Evolutionary conservation across 2,113 vertebrate species (phyloP).

Genomic region (Hemicordylus capensis): DNA sequence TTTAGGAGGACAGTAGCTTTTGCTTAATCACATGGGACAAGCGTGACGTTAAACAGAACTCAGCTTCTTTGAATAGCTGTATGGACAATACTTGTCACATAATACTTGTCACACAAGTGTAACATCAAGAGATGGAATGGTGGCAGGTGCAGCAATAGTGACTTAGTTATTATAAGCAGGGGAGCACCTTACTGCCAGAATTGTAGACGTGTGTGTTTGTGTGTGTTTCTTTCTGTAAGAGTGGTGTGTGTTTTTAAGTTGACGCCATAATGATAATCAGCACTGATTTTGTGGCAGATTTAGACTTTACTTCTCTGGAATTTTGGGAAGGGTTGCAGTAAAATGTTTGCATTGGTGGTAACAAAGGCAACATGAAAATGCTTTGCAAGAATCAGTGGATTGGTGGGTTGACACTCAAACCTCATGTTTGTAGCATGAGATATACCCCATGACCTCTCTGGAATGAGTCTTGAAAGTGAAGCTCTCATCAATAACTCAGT

Average conservation of each 20-base stretch:
- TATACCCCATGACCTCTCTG: background rate
- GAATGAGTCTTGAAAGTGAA: background rate
- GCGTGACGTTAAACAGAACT: background rate
- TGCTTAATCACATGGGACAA: background rate
- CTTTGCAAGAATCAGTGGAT: too few species aligned
- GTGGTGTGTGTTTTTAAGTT: background rate
- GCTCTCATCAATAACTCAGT: background rate
- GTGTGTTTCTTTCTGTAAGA: background rate
- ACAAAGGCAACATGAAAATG: background rate
- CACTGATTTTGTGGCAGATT: background rate
- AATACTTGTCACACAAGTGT: background rate
- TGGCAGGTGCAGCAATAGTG: background rate
- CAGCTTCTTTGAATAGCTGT: background rate
- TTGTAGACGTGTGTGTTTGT: background rate
- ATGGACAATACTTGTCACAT: background rate
- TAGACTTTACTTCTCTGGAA: background rate
- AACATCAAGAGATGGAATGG: background rate
- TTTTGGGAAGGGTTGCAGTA: background rate
- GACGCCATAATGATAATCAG: background rate
- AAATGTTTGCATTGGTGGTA: background rate
- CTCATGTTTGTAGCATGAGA: background rate
- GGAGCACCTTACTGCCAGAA: background rate
- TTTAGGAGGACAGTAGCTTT: background rate
- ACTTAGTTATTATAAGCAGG: background rate
- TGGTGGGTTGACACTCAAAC: background rate